These are phyloP conservation scores for Urocitellus parryii DNA, from an alignment of 2,113 vertebrate species.

Conservation along the genomic window DNA sequence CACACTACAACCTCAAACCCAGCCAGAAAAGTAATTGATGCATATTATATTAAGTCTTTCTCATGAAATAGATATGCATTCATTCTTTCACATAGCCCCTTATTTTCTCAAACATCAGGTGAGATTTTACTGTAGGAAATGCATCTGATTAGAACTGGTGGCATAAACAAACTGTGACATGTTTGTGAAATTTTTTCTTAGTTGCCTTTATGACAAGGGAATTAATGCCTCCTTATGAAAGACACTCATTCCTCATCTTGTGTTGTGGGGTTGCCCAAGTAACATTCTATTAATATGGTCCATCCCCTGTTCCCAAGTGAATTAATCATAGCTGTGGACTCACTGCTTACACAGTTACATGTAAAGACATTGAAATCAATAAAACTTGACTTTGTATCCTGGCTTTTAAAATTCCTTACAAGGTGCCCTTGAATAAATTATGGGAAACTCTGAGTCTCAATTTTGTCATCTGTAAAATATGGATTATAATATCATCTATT, in stretches of 20 bases:
- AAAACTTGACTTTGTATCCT: neutral
- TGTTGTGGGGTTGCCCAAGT: neutral
- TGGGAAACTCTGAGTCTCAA: conserved; percentile 5
- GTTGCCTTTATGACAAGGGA: neutral
- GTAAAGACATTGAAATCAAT: conserved; percentile 5
- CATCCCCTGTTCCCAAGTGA: neutral
- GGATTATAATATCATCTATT: neutral
- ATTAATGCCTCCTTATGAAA: neutral
- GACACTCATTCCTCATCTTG: neutral
- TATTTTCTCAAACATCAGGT: neutral
- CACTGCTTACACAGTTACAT: neutral
- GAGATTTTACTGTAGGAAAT: neutral
- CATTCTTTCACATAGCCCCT: neutral
- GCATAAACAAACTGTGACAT: neutral
- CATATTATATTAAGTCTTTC: neutral
- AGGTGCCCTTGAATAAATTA: neutral
- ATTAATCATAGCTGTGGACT: neutral
- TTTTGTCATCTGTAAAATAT: conserved; percentile 13
- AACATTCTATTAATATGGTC: neutral
- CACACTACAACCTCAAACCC: neutral
- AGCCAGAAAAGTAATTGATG: neutral
- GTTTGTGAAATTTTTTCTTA: neutral
- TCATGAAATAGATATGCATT: neutral
- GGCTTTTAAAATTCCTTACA: neutral
- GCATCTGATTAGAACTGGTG: neutral